These are phyloP conservation scores for Lochmaea capreae DNA, from an alignment of 2,888 invertebrate genomes.

Conservation along the genomic window DNA sequence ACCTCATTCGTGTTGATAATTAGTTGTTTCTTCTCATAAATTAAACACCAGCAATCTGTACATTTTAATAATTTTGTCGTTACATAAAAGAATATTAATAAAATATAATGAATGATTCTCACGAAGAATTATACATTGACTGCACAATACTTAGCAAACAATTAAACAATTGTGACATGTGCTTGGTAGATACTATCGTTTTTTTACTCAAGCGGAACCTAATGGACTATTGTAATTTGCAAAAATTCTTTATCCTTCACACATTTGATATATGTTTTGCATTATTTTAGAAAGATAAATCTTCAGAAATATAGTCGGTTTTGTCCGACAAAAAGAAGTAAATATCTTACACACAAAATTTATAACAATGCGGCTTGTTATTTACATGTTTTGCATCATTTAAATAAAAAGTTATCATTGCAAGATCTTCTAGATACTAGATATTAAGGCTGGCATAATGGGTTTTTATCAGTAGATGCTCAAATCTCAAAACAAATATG, in stretches of 20 bases:
- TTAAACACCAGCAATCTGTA: not conserved
- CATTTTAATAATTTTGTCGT: conserved; percentile 10
- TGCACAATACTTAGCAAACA: conserved; percentile 9
- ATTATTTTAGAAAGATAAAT: not conserved
- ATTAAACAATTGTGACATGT: conserved; percentile 4
- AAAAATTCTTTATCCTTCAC: conserved; percentile 9
- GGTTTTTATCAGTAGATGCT: no score
- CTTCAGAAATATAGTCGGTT: not conserved
- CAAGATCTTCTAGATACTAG: no score
- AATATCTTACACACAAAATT: no score
- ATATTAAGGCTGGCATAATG: no score
- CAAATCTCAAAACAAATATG: no score
- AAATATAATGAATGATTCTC: conserved; percentile 3
- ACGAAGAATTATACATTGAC: conserved; percentile 9
- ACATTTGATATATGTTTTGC: not conserved
- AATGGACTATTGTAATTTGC: conserved; percentile 17
- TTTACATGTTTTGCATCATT: no score
- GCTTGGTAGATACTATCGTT: conserved; percentile 1
- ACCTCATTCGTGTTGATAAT: not conserved
- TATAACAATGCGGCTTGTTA: no score
- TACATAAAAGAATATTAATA: no score
- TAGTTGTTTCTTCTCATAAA: not conserved
- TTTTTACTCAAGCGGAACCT: conserved; percentile 1
- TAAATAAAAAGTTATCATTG: no score
- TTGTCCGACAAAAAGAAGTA: not conserved